phyloP scores from a whole-genome alignment of 35 echinoderm and acorn worm genomes.

The Anneissia japonica region DNA sequence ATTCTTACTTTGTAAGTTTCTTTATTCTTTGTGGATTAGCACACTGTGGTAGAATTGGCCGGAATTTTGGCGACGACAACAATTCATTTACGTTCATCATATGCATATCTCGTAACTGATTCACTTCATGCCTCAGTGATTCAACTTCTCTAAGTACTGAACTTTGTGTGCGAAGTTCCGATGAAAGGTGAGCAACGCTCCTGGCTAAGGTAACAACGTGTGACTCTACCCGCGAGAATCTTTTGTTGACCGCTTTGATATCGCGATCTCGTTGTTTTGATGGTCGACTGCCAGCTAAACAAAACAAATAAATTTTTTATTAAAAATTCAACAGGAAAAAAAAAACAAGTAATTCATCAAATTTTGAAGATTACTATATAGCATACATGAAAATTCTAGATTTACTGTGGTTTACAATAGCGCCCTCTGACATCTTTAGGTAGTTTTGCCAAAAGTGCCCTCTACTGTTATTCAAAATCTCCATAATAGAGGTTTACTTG shows the following conservation, averaged over 20 bases:
- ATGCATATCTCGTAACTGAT: conserved; percentile 55
- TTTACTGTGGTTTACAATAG: too few relatives aligned
- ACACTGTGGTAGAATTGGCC: conserved; percentile 43
- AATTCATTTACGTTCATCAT: conserved; percentile 15
- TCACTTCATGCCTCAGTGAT: conserved; percentile 51
- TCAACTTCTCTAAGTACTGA: conserved; percentile 62
- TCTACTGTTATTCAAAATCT: too few relatives aligned
- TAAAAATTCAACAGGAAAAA: not conserved
- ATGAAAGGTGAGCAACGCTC: conserved; percentile 92
- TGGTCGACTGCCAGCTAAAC: conserved; percentile 9
- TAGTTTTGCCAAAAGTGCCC: too few relatives aligned
- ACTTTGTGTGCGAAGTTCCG: conserved; percentile 76
- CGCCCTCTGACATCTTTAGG: too few relatives aligned
- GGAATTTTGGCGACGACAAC: not conserved
- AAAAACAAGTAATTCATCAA: not conserved
- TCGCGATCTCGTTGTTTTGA: conserved; percentile 83
- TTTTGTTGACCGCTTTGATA: conserved; percentile 67
- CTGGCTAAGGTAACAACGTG: conserved; percentile 95
- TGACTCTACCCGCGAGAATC: conserved; percentile 80
- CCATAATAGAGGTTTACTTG: too few relatives aligned
- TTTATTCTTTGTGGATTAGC: conserved; percentile 79
- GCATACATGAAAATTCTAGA: too few relatives aligned
- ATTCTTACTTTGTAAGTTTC: conserved; percentile 97
- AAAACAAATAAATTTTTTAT: not conserved
- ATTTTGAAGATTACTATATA: too few relatives aligned